These are phyloP conservation scores for Zaprionus inermis DNA, from an alignment of 1,140 invertebrate species.

Conservation along the genomic window DNA sequence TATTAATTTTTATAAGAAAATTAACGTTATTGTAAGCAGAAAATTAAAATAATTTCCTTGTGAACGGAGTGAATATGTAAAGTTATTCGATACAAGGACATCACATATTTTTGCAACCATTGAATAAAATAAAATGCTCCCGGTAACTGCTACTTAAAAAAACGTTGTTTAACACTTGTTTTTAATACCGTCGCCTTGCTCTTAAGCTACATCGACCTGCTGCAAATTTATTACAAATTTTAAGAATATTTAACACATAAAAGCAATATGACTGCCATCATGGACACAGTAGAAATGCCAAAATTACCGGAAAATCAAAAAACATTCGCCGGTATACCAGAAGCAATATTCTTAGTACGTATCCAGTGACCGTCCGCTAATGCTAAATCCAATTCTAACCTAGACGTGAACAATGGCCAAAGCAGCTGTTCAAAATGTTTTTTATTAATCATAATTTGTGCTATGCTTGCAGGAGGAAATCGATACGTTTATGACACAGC, in stretches of 20 bases:
- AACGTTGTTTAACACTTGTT: slow-evolving; percentile 24
- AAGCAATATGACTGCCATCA: slow-evolving; percentile 76
- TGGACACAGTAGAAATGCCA: slow-evolving; percentile 83
- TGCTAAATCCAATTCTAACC: slow-evolving; percentile 58
- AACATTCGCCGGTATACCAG: slow-evolving; percentile 92
- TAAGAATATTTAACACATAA: slow-evolving; percentile 37
- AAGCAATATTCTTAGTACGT: slow-evolving; percentile 92
- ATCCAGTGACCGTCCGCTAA: slow-evolving; percentile 5
- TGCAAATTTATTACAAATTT: slow-evolving; percentile 67
- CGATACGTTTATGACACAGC: slow-evolving; percentile 93
- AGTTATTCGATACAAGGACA: not conserved
- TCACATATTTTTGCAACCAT: not conserved
- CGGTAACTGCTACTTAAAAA: not conserved
- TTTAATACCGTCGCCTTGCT: slow-evolving; percentile 47
- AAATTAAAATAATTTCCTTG: not conserved
- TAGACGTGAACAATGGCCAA: slow-evolving; percentile 33
- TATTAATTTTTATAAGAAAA: not conserved
- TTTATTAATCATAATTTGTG: slow-evolving; percentile 69
- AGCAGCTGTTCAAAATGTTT: slow-evolving; percentile 46
- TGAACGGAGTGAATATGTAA: not conserved
- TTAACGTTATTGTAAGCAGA: not conserved
- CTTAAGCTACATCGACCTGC: slow-evolving; percentile 58
- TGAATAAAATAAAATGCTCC: slow-evolving; percentile 14
- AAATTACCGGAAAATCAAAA: slow-evolving; percentile 86
- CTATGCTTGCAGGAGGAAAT: slow-evolving; percentile 93